Evolutionary conservation across 2,888 invertebrate genomes (phyloP).

Genomic region (Heliconius cydno): DNA sequence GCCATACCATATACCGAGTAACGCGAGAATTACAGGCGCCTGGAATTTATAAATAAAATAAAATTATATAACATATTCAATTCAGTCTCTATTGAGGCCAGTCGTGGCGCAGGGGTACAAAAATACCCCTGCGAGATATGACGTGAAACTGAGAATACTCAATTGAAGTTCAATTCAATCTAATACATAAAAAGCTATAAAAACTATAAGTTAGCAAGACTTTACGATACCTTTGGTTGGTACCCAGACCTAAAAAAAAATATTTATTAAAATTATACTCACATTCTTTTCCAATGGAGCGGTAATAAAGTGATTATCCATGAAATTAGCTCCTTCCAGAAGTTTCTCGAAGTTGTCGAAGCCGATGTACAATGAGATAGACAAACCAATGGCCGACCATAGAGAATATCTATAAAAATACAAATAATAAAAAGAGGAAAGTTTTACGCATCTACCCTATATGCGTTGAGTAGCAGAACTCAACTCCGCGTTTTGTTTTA

Average conservation of each 20-base stretch:
- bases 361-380: slow-evolving; percentile 96
- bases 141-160: no score
- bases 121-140: no score
- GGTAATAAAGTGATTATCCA: slow-evolving; percentile 96
- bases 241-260: neutral
- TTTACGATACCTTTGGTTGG: neutral
- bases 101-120: no score
- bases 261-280: slow-evolving; percentile 57
- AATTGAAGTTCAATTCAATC: no score
- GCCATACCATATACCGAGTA: slow-evolving; percentile 96
- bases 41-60: slow-evolving; percentile 61
- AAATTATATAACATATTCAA: neutral
- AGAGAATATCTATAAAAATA: slow-evolving; percentile 88
- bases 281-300: slow-evolving; percentile 96
- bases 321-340: slow-evolving; percentile 94
- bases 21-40: slow-evolving; percentile 96
- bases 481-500: no score
- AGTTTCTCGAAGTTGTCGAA: slow-evolving; percentile 97
- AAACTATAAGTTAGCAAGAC: no score
- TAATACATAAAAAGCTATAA: no score
- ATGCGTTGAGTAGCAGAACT: no score
- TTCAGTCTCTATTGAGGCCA: no score
- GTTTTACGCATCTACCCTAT: no score
- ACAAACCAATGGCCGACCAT: slow-evolving; percentile 99
- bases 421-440: neutral